phyloP scores from a whole-genome alignment of 2,113 vertebrate species.

The Microtus oregoni region DNA sequence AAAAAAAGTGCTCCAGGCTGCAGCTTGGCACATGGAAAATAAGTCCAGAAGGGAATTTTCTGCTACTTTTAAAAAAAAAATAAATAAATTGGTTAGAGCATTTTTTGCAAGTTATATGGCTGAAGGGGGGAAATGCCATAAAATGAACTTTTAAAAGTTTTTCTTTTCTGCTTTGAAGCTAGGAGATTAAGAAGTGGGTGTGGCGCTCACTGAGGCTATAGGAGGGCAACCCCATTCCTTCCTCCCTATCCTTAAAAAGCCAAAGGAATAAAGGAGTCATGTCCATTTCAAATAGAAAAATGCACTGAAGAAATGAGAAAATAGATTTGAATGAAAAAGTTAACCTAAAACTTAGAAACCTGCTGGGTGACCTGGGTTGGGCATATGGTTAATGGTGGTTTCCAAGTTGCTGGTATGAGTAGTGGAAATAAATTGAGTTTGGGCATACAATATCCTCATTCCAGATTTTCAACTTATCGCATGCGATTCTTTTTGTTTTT shows the following conservation, averaged over 20 bases:
- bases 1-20: slow-evolving; percentile 84
- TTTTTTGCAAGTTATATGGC: slow-evolving; percentile 80
- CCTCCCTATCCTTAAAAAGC: neutral
- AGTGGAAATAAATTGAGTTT: neutral
- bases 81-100: slow-evolving; percentile 77
- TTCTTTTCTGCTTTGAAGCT: slow-evolving; percentile 45
- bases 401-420: neutral
- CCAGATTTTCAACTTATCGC: neutral
- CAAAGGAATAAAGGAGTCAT: neutral
- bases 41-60: slow-evolving; percentile 77
- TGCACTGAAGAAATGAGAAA: neutral
- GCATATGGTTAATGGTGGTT: neutral
- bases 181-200: neutral
- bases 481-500: neutral
- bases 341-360: neutral
- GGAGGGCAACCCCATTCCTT: neutral
- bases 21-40: slow-evolving; percentile 73
- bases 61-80: slow-evolving; percentile 64
- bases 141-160: slow-evolving; percentile 69
- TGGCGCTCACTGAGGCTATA: neutral
- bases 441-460: neutral
- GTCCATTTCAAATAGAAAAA: slow-evolving; percentile 19
- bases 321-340: neutral
- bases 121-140: slow-evolving; percentile 58
- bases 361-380: neutral